A percentile compares a stretch with the other conserved stretches of the same genome.
Conservation (phyloP, 2,888 invertebrate genomes). For the Dione juno region DNA sequence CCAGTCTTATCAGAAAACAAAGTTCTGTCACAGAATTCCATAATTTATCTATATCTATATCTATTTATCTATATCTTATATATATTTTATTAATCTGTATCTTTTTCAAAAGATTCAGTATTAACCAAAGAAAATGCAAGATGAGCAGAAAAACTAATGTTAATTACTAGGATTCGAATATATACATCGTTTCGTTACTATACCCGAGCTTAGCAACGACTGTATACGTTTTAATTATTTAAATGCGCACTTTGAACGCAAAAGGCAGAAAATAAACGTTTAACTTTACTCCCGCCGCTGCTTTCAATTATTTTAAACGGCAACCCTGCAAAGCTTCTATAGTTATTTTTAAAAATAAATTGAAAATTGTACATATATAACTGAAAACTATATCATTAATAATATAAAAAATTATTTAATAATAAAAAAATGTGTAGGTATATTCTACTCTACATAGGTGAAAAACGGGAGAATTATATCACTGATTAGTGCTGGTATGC, state of each 20-base stretch:
- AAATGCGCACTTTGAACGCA: slow-evolving; percentile 10
- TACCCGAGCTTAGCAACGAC: background rate
- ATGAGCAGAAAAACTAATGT: no score
- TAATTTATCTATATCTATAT: no score
- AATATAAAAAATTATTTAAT: no score
- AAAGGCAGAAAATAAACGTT: slow-evolving; percentile 15
- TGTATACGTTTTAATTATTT: slow-evolving; percentile 19
- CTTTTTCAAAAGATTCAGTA: no score
- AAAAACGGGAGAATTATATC: background rate
- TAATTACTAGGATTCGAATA: background rate
- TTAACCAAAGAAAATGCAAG: no score
- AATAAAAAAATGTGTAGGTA: no score
- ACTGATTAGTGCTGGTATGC: no score
- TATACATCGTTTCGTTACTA: no score
- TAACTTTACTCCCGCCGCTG: background rate
- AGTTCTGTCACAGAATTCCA: no score
- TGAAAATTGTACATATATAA: background rate
- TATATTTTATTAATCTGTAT: no score
- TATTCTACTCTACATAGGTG: background rate
- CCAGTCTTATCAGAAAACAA: no score
- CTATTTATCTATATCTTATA: no score
- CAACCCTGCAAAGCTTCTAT: background rate
- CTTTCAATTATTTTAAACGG: background rate
- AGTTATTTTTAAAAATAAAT: background rate
- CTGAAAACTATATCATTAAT: background rate